Evolutionary conservation across 2,888 invertebrate genomes (phyloP).

Genomic region (Hydriomena furcata): DNA sequence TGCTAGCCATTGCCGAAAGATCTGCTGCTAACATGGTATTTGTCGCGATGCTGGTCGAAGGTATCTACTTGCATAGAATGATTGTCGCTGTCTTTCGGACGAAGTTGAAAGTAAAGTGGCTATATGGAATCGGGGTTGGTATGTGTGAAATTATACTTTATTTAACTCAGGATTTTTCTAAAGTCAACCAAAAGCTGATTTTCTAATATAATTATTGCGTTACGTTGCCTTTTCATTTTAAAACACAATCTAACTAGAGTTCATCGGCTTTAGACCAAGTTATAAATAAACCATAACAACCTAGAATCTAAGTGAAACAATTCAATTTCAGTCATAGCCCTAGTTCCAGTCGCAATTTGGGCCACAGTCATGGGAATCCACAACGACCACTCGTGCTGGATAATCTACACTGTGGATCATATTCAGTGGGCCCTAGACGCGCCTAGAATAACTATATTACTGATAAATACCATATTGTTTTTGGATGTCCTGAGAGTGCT

Average conservation of each 20-base stretch:
- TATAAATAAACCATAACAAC: no score
- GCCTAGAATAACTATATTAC: conserved; percentile 82
- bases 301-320: not conserved
- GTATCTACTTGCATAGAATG: conserved; percentile 85
- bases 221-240: no score
- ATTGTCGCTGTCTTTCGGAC: conserved; percentile 86
- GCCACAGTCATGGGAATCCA: conserved; percentile 72
- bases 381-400: conserved; percentile 85
- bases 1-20: conserved; percentile 81
- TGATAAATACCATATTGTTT: conserved; percentile 84
- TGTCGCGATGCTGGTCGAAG: conserved; percentile 87
- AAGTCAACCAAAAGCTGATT: no score
- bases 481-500: conserved; percentile 86
- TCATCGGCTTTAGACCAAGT: no score
- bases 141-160: conserved; percentile 4
- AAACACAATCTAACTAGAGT: no score
- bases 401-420: conserved; percentile 78
- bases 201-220: no score
- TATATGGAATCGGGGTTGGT: conserved; percentile 76
- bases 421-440: conserved; percentile 85
- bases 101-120: conserved; percentile 74
- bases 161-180: no score
- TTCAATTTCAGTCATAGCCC: conserved; percentile 62
- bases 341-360: conserved; percentile 83
- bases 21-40: conserved; percentile 84